These are phyloP conservation scores for Xiphydria camelus DNA, from an alignment of 2,888 invertebrate species.

Conservation along the genomic window DNA sequence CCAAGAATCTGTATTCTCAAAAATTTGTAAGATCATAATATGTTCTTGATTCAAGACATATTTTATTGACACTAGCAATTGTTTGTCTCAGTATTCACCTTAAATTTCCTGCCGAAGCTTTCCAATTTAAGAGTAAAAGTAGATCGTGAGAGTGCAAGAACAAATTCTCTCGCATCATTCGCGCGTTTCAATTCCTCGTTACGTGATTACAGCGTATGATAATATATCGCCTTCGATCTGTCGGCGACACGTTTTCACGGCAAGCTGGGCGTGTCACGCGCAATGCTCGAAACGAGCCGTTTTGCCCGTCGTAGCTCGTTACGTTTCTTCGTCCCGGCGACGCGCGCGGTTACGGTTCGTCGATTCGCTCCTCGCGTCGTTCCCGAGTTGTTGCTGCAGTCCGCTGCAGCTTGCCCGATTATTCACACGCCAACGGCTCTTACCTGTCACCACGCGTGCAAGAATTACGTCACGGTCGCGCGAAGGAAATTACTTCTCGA, in stretches of 20 bases:
- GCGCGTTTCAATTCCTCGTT: too few relatives aligned
- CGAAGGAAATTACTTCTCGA: slow-evolving; percentile 22
- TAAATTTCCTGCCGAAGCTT: too few relatives aligned
- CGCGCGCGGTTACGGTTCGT: slow-evolving; percentile 21
- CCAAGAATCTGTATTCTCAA: too few relatives aligned
- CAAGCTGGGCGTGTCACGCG: not conserved
- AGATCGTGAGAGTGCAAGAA: too few relatives aligned
- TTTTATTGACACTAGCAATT: too few relatives aligned
- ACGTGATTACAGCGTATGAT: too few relatives aligned
- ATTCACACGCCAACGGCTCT: slow-evolving; percentile 27
- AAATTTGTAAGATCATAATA: too few relatives aligned
- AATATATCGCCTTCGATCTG: slow-evolving; percentile 9
- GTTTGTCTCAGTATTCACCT: too few relatives aligned
- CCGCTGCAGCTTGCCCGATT: slow-evolving; percentile 21
- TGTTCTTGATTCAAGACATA: too few relatives aligned
- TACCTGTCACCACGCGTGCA: slow-evolving; percentile 27
- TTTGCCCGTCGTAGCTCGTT: slow-evolving; percentile 25
- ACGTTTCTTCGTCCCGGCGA: slow-evolving; percentile 9
- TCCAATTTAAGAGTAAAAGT: too few relatives aligned
- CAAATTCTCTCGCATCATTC: too few relatives aligned
- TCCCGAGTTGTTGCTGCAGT: slow-evolving; percentile 13
- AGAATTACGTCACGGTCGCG: slow-evolving; percentile 17
- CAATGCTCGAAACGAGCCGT: slow-evolving; percentile 19
- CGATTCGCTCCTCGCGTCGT: slow-evolving; percentile 23
- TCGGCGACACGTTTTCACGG: too few relatives aligned